Base-by-base conservation (phyloP, 2,888 invertebrate species). In the Acrobasis suavella region DNA sequence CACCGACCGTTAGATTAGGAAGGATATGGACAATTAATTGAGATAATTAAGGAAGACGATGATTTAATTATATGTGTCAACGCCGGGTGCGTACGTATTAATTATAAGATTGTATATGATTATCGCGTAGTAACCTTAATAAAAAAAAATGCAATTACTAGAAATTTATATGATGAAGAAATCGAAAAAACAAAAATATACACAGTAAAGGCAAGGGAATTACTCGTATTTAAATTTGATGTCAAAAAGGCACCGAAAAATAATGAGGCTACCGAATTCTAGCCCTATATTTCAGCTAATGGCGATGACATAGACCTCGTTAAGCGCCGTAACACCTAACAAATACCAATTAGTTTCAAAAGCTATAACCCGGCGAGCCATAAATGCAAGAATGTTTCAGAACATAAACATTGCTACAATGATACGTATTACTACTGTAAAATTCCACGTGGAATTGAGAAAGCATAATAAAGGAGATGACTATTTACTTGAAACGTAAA, bases 1-100 rank as follows among this genome's bases (percentile, higher is more conserved):
- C 85, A 87, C 78, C 75, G 69, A 54, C 73, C 80, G 84, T 83
- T 86, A 81, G 86, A 82, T 78, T 84, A 83, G 76, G 75, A 74
- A 79, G 89, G 91, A 89, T 80, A 77, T 74, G 74, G 64, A 63
- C 69, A 66, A 66, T 65, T 67, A 65, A 64, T 67, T 61, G 59
- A 49, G n/a, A 58, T 69, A 65, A 68, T 69, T 65, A 67, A 65
- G 63, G 58, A 62, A 64, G 55, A 60, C 51, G 56, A 62, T 56
- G 62, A 54, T 63, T 65, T 62, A 50, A 62, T 55, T 62, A 10
- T n/a, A 62, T 62, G 46, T 54, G 54, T 54, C 54, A 61, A 42
- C 42, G 54, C n/a, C 32, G 39, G n/a, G 54, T 59, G 50, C 37
- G 59, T 15, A 15, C 50, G 49, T 50, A 38, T 37, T 46, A 56